Conservation (phyloP, 2,113 vertebrate species). For the Harpagus bidentatus region DNA sequence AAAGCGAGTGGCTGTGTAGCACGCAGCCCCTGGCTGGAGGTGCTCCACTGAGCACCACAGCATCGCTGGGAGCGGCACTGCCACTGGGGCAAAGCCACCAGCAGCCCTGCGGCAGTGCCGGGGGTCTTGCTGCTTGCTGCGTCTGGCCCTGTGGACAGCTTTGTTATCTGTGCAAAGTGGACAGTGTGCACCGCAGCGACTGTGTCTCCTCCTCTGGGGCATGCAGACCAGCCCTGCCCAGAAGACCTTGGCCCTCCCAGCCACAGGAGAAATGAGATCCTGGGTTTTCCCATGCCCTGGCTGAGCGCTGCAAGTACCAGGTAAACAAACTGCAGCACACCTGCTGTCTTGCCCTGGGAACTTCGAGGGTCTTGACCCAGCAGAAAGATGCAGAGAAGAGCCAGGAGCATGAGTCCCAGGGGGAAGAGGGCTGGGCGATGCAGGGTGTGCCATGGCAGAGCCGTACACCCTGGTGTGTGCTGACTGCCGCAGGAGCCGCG, state of each 20-base stretch:
- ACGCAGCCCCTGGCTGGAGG: background rate
- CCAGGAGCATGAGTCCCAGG: background rate
- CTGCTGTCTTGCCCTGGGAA: background rate
- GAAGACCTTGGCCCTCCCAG: background rate
- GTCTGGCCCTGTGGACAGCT: background rate
- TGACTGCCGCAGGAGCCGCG: background rate
- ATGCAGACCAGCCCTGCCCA: background rate
- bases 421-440: background rate
- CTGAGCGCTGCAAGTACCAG: too few relatives aligned
- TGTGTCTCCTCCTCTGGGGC: background rate
- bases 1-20: background rate
- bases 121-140: background rate
- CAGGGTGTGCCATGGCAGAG: background rate
- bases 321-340: background rate
- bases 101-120: background rate
- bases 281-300: background rate
- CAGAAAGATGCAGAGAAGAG: background rate
- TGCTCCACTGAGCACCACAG: background rate
- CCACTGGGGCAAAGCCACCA: background rate
- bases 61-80: background rate
- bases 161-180: background rate
- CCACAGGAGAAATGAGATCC: background rate
- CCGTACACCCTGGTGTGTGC: accelerated
- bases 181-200: background rate
- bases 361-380: background rate